Evolutionary conservation across 1,140 invertebrate species (phyloP), one percentile per base, ranked within the genome.

Genomic region (Apolygus lucorum): DNA sequence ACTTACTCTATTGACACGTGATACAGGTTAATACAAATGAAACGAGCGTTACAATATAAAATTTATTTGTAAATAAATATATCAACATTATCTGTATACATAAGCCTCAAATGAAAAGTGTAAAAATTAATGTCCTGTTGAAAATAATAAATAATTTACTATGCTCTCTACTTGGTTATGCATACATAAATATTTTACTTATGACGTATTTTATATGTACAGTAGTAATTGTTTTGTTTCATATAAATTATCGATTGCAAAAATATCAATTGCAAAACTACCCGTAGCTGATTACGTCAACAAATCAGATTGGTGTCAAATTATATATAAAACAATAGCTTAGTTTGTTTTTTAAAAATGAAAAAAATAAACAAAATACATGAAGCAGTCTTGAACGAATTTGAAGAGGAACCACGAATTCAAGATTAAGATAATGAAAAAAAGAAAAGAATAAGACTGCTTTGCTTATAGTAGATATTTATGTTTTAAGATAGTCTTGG

Each of bases 11-110:
- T n/a, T n/a, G n/a, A n/a, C n/a, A n/a, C n/a, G n/a, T n/a, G n/a
- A n/a, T n/a, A n/a, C n/a, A n/a, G n/a, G n/a, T n/a, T n/a, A n/a
- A n/a, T n/a, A n/a, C n/a, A n/a, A n/a, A n/a, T n/a, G n/a, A n/a
- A n/a, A n/a, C n/a, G n/a, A 42, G 4, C 34, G 4, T 42, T 59
- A 59, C 13, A 59, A 59, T 59, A 59, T 59, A 59, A 59, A 59
- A 59, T 59, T 59, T 59, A 59, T 59, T 59, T 59, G 54, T 59
- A 59, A 59, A 59, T 59, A 59, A 59, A 59, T 59, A 59, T 59
- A 59, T 59, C 54, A 59, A 17, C 22, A 59, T 59, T 59, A 59
- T 42, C 17, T 59, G 54, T 59, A 59, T 59, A 17, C 54, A 59
- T 59, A 59, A 59, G 54, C 54, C 11, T 59, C 54, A 21, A 59